Evolutionary conservation across 2,888 invertebrate species (phyloP).

Genomic region (Falcaria lacertinaria): DNA sequence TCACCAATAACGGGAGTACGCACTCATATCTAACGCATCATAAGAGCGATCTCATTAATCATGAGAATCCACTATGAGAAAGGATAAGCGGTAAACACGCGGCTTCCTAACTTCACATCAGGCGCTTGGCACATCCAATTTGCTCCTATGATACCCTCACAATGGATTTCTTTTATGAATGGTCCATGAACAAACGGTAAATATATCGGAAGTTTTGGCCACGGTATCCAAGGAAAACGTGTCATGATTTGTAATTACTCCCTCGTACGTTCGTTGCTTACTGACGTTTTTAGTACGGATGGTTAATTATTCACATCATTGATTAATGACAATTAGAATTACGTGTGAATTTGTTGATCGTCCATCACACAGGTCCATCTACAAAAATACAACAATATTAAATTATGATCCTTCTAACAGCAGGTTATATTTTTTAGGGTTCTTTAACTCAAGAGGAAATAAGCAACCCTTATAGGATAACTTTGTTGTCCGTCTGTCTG

Average conservation of each 20-base stretch:
- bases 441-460: too few relatives aligned
- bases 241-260: background rate
- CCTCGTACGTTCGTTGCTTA: background rate
- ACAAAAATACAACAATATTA: too few relatives aligned
- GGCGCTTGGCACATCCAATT: conserved; percentile 48
- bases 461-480: too few relatives aligned
- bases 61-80: conserved; percentile 9
- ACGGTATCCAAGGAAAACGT: background rate
- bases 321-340: too few relatives aligned
- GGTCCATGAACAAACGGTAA: conserved; percentile 20
- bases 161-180: conserved; percentile 32
- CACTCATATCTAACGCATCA: conserved; percentile 7
- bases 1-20: conserved; percentile 3
- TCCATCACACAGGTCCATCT: too few relatives aligned
- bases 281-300: background rate
- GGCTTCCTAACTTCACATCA: conserved; percentile 18
- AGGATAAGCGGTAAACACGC: conserved; percentile 23
- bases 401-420: too few relatives aligned
- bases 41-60: conserved; percentile 18
- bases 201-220: conserved; percentile 21
- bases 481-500: too few relatives aligned
- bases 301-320: conserved; percentile 8
- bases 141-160: conserved; percentile 40
- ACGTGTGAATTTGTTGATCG: too few relatives aligned
- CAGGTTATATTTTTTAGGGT: too few relatives aligned